Base-by-base conservation (phyloP, 2,888 invertebrate genomes). In the Fabriciana adippe region DNA sequence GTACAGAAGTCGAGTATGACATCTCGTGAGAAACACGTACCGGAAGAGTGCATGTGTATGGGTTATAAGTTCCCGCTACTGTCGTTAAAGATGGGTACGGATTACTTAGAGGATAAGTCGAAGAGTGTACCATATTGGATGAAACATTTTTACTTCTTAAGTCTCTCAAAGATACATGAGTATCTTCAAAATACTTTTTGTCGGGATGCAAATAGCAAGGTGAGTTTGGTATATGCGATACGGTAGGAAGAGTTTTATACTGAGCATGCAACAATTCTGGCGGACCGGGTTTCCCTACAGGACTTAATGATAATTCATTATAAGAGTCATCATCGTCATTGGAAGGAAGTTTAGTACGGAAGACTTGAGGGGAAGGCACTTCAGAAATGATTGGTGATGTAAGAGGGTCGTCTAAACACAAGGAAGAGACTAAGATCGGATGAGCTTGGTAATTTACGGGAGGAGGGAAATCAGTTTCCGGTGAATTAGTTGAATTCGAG, bases 61-160 rank as follows among this genome's bases (percentile, higher is more conserved):
- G 90, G 77, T 92, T 92, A 77, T 86, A 92, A 59, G 90, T 89
- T 72, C 92, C 92, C 67, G 92, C 92, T 66, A 93, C 92, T 63
- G 93, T 90, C 71, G 93, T 90, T 75, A 93, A 76, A 76, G 89
- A 85, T 73, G 93, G 89, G 75, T 90, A 92, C 59, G 93, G 89
- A 78, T 92, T 88, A 66, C 87, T 81, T 67, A 89, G 89, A 70
- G 93, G 90, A 79, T 92, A 90, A 62, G 93, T 90, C 64, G 86
- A 83, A 55, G 93, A 91, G 79, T 91, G 89, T 54, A 86, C 86
- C 88, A 93, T 87, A 71, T 79, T 82, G 53, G 87, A 81, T 64
- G 88, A 78, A 69, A 83, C 68, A 65, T 79, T 85, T 73, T 80
- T 86, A 63, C 84, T 80, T 75, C 90, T 83, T 59, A 90, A 76